A percentile compares a stretch with the other conserved stretches of the same genome.
phyloP scores from a whole-genome alignment of 2,888 invertebrate genomes.

The Agrotis clavis region DNA sequence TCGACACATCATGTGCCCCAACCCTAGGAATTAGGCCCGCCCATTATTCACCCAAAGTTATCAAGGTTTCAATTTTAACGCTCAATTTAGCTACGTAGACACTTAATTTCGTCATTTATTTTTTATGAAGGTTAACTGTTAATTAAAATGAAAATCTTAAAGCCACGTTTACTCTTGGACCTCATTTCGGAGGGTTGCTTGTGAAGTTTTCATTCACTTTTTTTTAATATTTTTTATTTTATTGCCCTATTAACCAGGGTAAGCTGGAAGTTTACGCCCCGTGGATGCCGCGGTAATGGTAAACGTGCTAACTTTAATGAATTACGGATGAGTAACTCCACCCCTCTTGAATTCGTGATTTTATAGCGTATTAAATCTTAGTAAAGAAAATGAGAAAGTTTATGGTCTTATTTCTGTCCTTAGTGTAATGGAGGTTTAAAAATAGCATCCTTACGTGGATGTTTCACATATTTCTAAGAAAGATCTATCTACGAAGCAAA shows the following conservation, averaged over 20 bases:
- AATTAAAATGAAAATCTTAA: slow-evolving; percentile 78
- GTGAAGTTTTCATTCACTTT: slow-evolving; percentile 74
- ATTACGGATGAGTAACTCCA: slow-evolving; percentile 87
- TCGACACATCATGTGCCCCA: slow-evolving; percentile 8
- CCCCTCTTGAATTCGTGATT: slow-evolving; percentile 85
- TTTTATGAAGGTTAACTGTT: slow-evolving; percentile 71
- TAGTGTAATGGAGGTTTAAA: slow-evolving; percentile 40
- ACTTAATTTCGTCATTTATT: slow-evolving; percentile 69
- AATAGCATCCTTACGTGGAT: background rate
- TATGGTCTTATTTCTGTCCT: slow-evolving; percentile 75
- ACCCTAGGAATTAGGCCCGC: slow-evolving; percentile 52
- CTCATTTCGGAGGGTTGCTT: slow-evolving; percentile 68
- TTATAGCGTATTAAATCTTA: slow-evolving; percentile 85
- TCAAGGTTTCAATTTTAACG: slow-evolving; percentile 63
- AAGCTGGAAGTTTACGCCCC: slow-evolving; percentile 81
- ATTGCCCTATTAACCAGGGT: slow-evolving; percentile 84
- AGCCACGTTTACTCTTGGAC: slow-evolving; percentile 65
- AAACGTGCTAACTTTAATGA: slow-evolving; percentile 88
- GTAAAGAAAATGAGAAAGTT: slow-evolving; percentile 82
- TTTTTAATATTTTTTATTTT: slow-evolving; percentile 84
- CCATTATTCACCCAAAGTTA: slow-evolving; percentile 64
- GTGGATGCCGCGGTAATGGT: slow-evolving; percentile 82
- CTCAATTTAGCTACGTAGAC: slow-evolving; percentile 66
- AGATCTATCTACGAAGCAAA: background rate
- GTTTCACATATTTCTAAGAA: slow-evolving; percentile 2